Base-by-base conservation (phyloP, 2,888 invertebrate genomes). In the Xanthorhoe designata region DNA sequence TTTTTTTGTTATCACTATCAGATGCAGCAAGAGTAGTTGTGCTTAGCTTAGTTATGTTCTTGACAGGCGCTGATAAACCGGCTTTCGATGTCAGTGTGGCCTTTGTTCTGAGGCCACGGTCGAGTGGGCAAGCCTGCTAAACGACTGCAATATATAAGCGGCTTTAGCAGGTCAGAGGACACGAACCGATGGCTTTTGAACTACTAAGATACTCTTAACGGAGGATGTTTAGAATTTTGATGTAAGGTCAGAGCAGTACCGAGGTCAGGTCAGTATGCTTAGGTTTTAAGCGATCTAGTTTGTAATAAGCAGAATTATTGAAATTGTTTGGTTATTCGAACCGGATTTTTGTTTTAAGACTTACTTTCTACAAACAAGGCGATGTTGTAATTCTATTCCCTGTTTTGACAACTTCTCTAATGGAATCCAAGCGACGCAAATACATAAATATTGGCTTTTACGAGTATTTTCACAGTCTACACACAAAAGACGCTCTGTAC, bases 91-190 rank as follows among this genome's bases (percentile, higher is more conserved):
- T 56, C 13, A 59, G 32, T 75, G 69, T 64, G 61, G 51, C 62
- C 24, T 60, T 63, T 67, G 67, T 67, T 19, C 47, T 70, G 73
- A 65, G 58, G 56, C 62, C 68, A 78, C 77, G 79, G 69, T 74
- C 68, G 74, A 79, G 64, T 75, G 75, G 64, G 63, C 75, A 71
- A 65, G 75, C 75, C 68, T 78, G 73, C 73, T 73, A 75, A 79
- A 77, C 73, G 75, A 72, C 70, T 73, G 71, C 73, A 69, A 76
- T 75, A 76, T 75, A 71, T 83, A 79, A 78, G 77, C 76, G 79
- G 81, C 81, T 83, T 84, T 83, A 75, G 73, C 78, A 79, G 81
- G 79, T 78, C 80, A 80, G 55, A 70, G 80, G 75, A 78, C 78
- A 71, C 70, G 61, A 68, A 55, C 70, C 72, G 65, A 63, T 66